These are phyloP conservation scores for Prietella phreatophila DNA, from an alignment of 2,113 vertebrate species.

Conservation along the genomic window DNA sequence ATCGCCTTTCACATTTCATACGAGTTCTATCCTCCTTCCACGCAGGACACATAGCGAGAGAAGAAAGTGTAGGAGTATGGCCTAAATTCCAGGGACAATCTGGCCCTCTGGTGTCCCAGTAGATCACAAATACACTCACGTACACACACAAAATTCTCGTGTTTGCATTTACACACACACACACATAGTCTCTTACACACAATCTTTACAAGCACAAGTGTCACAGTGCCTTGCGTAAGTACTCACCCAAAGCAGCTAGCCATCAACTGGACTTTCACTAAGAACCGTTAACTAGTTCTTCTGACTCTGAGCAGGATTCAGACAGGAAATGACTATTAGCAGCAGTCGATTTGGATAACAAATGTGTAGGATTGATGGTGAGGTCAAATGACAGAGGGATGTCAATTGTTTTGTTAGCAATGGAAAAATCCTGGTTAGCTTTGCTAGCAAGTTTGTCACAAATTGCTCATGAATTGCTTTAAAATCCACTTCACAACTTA, in stretches of 20 bases:
- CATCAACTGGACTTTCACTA: background rate
- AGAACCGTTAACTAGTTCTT: background rate
- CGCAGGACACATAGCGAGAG: background rate
- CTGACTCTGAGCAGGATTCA: background rate
- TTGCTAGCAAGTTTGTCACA: background rate
- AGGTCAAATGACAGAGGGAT: background rate
- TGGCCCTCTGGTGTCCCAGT: conserved; percentile 63
- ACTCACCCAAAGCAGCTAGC: background rate
- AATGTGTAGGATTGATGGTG: background rate
- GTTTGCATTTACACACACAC: background rate
- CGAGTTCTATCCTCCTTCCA: conserved; percentile 16
- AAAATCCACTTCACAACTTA: background rate
- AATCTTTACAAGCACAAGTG: background rate
- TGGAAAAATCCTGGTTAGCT: background rate
- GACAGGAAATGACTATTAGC: background rate
- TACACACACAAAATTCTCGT: conserved; percentile 1
- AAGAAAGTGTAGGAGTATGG: conserved; percentile 49
- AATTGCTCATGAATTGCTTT: background rate
- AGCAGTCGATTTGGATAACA: background rate
- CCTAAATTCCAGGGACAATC: conserved; percentile 64
- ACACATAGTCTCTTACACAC: background rate
- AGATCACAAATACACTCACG: conserved; percentile 54
- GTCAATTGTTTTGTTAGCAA: background rate
- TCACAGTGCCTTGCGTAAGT: background rate
- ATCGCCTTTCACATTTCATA: conserved; percentile 42